Evolutionary conservation across 2,888 invertebrate species (phyloP).

Genomic region (Drosophila picticornis): DNA sequence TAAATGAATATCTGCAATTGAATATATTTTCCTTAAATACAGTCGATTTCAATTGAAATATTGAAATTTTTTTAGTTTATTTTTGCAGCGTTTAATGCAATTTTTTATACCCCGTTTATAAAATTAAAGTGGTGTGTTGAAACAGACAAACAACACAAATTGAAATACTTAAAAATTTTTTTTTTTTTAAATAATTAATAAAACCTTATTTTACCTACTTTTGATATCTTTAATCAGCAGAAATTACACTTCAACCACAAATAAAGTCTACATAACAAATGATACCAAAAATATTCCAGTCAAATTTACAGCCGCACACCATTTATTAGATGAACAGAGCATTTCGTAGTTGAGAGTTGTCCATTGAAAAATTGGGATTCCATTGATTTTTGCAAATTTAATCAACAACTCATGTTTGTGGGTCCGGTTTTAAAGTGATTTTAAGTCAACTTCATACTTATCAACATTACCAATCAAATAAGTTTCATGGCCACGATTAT

Average conservation of each 20-base stretch:
- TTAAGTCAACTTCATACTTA: conserved; percentile 16
- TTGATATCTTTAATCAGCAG: not conserved
- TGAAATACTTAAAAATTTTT: not conserved
- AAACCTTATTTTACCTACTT: not conserved
- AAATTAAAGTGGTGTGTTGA: not conserved
- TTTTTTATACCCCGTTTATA: not conserved
- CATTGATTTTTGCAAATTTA: conserved; percentile 17
- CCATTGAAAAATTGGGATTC: not conserved
- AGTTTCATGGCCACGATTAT: conserved; percentile 10
- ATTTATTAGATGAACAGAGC: not conserved
- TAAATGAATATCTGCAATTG: not conserved
- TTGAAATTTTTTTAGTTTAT: not conserved
- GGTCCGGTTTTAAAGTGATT: conserved; percentile 17
- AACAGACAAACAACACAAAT: not conserved
- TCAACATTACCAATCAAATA: conserved; percentile 27
- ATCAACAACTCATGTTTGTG: conserved; percentile 4
- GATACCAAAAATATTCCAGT: not conserved
- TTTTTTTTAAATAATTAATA: not conserved
- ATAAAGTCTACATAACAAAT: not conserved
- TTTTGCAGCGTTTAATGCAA: not conserved
- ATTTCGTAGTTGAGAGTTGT: not conserved
- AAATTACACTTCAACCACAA: not conserved
- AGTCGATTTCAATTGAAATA: not conserved
- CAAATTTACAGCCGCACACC: not conserved
- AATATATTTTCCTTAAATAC: not conserved